Evolutionary conservation across 2,797 vertebrate species (phyloP).

Genomic region (Hyperoplus lanceolatus): DNA sequence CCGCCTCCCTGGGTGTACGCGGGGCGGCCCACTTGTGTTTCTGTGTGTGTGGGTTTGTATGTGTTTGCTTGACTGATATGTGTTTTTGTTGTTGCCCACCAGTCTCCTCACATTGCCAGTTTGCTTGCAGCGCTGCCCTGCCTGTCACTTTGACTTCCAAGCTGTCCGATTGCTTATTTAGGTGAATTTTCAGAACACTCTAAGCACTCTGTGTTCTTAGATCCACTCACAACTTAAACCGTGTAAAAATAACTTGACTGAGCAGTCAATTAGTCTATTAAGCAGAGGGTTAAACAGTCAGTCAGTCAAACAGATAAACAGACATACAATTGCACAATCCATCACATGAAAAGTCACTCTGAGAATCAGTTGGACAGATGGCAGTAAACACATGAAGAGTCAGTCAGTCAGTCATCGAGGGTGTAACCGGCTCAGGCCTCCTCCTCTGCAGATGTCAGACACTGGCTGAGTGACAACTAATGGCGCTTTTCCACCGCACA

Average conservation of each 20-base stretch:
- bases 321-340: no score
- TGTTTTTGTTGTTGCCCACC: conserved; percentile 8
- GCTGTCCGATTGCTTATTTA: not conserved
- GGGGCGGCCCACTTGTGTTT: conserved; percentile 1
- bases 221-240: no score
- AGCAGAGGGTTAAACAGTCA: not conserved
- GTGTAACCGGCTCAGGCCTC: conserved; percentile 45
- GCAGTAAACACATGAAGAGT: not conserved
- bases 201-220: no score
- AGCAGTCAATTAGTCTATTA: not conserved
- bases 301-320: not conserved
- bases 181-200: no score
- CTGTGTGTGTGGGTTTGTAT: conserved; percentile 5
- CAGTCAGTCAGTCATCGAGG: conserved; percentile 19
- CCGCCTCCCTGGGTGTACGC: conserved; percentile 18
- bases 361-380: not conserved
- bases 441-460: conserved; percentile 65
- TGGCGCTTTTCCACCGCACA: no score
- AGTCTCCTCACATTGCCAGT: conserved; percentile 2
- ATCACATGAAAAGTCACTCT: not conserved
- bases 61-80: conserved; percentile 40
- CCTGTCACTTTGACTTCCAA: conserved; percentile 42
- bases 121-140: not conserved
- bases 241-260: no score
- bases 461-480: conserved; percentile 75